Evolutionary conservation across 2,888 invertebrate species (phyloP), one percentile per base, ranked within the genome.

Genomic region (Neoaliturus tenellus): DNA sequence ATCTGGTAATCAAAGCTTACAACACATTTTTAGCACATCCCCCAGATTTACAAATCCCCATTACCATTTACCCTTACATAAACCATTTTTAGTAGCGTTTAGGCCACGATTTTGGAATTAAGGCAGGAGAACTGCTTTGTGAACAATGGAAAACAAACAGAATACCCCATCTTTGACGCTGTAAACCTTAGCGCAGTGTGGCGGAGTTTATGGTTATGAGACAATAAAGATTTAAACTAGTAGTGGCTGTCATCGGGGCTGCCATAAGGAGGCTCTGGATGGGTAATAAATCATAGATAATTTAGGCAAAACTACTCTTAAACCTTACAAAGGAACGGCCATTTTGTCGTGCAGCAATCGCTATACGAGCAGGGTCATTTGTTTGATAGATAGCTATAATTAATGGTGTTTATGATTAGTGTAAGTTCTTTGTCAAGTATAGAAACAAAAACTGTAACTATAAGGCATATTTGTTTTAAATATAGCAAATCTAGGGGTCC

Each of bases 91-190:
- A 62, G 62, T 62, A 20, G 10, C 62, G 62, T 31, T 62, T 28
- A 62, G n/a, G 62, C 31, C 62, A 62, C 62, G 62, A 62, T 62
- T 62, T 31, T 17, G 62, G 62, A 62, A 62, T 62, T 62, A 62
- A 62, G 31, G 62, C 20, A 3, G 28, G 25, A 62, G 28, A 62
- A 28, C 62, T 62, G 62, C 62, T 17, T 4, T 12, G 14, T 4
- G 62, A 62, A 62, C 62, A 62, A 62, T 62, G 62, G 62, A 28
- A 28, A 62, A 62, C 62, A 62, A 25, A 62, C 62, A 62, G 62
- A 62, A 62, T 28, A 31, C 62, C 25, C 62, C 62, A 62, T 62
- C 28, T 62, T 62, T 62, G 62, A 62, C 62, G 62, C 62, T 28
- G 62, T 62, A 62, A 62, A 62, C 28, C 62, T 23, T 23, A 31